These are phyloP conservation scores for Trichopria drosophilae DNA, from an alignment of 2,888 invertebrate genomes.

Conservation along the genomic window DNA sequence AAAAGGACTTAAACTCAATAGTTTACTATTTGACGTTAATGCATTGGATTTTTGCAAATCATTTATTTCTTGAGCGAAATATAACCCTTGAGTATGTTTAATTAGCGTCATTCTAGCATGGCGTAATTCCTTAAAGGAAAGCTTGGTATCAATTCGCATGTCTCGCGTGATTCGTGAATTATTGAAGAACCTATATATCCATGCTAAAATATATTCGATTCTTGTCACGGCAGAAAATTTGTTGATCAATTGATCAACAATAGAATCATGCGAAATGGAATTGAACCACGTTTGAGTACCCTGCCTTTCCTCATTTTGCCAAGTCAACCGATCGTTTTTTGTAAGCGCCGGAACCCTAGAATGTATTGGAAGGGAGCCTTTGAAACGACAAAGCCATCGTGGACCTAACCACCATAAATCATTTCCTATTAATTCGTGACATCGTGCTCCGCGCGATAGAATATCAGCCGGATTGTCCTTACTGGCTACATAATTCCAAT, in stretches of 20 bases:
- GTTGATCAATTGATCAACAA: neutral
- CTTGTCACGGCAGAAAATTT: conserved; percentile 10
- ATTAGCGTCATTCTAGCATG: neutral
- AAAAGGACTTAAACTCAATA: conserved; percentile 14
- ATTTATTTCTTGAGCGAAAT: conserved; percentile 19
- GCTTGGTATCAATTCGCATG: neutral
- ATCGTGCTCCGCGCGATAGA: no score
- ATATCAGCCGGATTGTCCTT: no score
- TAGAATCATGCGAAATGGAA: neutral
- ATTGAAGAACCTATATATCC: conserved; percentile 18
- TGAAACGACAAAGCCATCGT: conserved; percentile 14
- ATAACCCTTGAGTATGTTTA: neutral
- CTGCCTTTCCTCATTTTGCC: no score
- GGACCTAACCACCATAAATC: conserved; percentile 39
- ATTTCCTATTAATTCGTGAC: conserved; percentile 29
- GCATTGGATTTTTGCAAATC: neutral
- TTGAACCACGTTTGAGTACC: neutral
- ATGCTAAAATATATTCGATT: conserved; percentile 15
- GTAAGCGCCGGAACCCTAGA: no score
- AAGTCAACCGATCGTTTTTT: no score
- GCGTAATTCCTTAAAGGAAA: conserved; percentile 3
- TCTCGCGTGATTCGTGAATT: conserved; percentile 6
- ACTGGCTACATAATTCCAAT: no score
- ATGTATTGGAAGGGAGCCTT: no score
- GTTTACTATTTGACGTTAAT: conserved; percentile 8